Evolutionary conservation across 53 echinoderm and acorn worm species (phyloP).

Genomic region (Astropecten irregularis): DNA sequence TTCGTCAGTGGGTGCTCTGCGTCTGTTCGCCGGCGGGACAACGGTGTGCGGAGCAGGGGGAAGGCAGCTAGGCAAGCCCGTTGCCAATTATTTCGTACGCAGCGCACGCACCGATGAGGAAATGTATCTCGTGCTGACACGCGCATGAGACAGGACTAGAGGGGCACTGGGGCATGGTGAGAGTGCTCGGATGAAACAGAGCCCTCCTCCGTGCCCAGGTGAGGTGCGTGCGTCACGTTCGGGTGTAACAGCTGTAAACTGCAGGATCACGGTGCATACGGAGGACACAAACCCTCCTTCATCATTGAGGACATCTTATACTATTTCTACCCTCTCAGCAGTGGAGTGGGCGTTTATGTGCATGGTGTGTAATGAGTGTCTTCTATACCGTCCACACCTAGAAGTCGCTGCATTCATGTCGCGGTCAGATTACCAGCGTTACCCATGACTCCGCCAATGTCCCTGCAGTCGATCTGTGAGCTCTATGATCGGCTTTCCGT

Average conservation of each 20-base stretch:
- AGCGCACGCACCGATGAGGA: background rate
- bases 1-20: too few species aligned
- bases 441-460: slow-evolving; percentile 28
- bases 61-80: too few species aligned
- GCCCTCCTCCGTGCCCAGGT: background rate
- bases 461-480: slow-evolving; percentile 45
- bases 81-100: background rate
- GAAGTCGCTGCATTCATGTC: slow-evolving; percentile 15
- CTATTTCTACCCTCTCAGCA: too few species aligned
- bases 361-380: too few species aligned
- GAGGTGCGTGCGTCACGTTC: background rate
- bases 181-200: background rate
- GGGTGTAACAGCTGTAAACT: background rate
- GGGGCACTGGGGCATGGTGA: background rate
- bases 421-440: background rate
- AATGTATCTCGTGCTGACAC: background rate
- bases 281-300: too few species aligned
- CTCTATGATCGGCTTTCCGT: slow-evolving; percentile 1
- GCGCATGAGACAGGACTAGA: background rate
- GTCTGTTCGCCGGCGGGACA: too few species aligned
- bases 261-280: too few species aligned
- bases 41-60: too few species aligned
- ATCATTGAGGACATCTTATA: too few species aligned
- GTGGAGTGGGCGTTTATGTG: too few species aligned
- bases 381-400: too few species aligned